phyloP scores from a whole-genome alignment of 30 jellyfish, hydroid and myxozoan genomes.

The Hydra vulgaris region DNA sequence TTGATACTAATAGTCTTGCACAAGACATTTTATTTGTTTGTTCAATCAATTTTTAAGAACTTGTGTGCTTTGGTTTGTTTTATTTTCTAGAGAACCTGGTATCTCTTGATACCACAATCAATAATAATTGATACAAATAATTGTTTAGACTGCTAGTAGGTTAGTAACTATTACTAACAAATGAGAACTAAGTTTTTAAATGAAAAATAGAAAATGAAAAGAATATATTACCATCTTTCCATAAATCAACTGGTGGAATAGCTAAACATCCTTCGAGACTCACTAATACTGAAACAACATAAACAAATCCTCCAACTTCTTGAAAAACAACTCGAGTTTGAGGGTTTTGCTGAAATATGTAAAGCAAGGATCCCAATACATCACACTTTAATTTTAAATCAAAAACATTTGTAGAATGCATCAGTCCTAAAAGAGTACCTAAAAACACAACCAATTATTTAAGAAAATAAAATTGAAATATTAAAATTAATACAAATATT shows the following conservation, averaged over 20 bases:
- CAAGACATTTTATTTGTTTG: no score
- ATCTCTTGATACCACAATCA: no score
- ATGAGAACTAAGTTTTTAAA: no score
- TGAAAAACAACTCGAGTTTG: slow-evolving; percentile 65
- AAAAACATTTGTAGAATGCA: slow-evolving; percentile 67
- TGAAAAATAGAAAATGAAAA: background rate
- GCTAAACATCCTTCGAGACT: slow-evolving; percentile 81
- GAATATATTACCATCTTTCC: slow-evolving; percentile 57
- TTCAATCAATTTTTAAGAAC: no score
- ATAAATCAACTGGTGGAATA: slow-evolving; percentile 47
- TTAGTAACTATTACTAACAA: no score
- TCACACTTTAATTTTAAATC: slow-evolving; percentile 54
- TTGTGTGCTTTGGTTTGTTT: no score
- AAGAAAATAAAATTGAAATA: no score
- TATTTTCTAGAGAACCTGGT: no score
- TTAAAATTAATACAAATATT: no score
- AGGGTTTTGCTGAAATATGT: slow-evolving; percentile 71
- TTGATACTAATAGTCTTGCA: no score
- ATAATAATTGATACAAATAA: no score
- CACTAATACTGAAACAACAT: slow-evolving; percentile 77
- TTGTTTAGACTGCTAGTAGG: no score
- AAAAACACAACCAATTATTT: slow-evolving; percentile 2
- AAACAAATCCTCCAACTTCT: slow-evolving; percentile 85
- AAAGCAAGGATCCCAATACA: slow-evolving; percentile 50
- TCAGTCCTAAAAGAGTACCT: slow-evolving; percentile 56